These are phyloP conservation scores for Amazona guildingii DNA, from an alignment of 2,113 vertebrate species.

Conservation along the genomic window DNA sequence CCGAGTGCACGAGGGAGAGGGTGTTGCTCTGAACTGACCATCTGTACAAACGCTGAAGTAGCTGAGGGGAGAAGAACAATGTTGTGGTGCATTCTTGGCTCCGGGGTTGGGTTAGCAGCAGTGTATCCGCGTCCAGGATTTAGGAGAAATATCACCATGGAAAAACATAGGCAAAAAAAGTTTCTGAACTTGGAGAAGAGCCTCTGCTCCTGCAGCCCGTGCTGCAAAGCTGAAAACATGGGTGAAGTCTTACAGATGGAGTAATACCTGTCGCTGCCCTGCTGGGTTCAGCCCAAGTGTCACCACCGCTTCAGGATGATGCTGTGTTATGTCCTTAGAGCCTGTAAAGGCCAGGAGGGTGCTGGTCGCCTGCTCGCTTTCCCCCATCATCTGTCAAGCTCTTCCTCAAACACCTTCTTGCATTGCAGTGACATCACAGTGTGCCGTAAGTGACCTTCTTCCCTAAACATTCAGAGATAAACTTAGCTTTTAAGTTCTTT, in stretches of 20 bases:
- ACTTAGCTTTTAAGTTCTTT: not conserved
- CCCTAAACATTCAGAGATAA: not conserved
- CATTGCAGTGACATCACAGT: fast-evolving
- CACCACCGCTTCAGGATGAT: not conserved
- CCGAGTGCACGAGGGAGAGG: fast-evolving
- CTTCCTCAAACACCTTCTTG: not conserved
- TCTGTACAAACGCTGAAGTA: not conserved
- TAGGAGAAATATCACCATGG: not conserved
- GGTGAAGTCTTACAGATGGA: fast-evolving
- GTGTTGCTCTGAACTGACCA: not conserved
- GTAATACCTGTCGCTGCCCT: not conserved
- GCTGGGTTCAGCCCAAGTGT: not conserved
- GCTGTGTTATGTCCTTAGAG: not conserved
- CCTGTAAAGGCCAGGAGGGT: not conserved
- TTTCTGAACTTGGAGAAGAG: not conserved
- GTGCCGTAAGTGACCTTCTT: not conserved
- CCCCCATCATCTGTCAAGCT: not conserved
- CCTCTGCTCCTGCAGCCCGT: not conserved
- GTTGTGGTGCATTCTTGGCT: not conserved
- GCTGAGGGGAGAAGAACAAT: not conserved
- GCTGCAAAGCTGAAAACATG: not conserved
- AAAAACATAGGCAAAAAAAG: not conserved
- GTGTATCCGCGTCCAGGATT: fast-evolving
- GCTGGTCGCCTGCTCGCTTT: not conserved
- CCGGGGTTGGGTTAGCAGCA: not conserved